Evolutionary conservation across 2,888 invertebrate genomes (phyloP).

Genomic region (Papilio elwesi): DNA sequence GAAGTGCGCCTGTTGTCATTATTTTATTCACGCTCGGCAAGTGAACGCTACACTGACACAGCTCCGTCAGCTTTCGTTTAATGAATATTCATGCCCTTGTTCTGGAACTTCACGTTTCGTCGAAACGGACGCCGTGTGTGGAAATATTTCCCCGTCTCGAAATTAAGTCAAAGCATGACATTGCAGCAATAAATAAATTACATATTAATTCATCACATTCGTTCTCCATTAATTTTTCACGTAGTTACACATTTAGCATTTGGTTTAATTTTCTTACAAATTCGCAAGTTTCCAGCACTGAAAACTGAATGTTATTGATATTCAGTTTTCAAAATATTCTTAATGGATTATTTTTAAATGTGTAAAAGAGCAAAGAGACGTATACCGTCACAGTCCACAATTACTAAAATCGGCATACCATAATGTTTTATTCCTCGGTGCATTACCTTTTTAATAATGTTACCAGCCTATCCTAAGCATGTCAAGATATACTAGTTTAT

Average conservation of each 20-base stretch:
- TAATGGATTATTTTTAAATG: no score
- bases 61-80: conserved; percentile 40
- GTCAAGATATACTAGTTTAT: no score
- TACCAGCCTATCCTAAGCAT: no score
- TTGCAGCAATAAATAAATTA: conserved; percentile 52
- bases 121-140: conserved; percentile 40
- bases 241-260: neutral
- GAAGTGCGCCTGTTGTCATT: conserved; percentile 29
- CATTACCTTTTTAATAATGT: no score
- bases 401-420: no score
- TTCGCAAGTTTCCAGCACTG: no score
- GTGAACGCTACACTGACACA: conserved; percentile 40
- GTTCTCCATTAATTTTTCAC: neutral
- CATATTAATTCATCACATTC: conserved; percentile 21
- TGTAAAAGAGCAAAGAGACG: no score
- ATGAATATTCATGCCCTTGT: conserved; percentile 41
- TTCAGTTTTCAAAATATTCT: no score
- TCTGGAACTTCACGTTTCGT: conserved; percentile 41
- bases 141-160: conserved; percentile 34
- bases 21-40: conserved; percentile 40
- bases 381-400: no score
- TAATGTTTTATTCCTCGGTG: no score
- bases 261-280: no score
- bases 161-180: conserved; percentile 42
- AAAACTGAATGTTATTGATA: no score